A percentile compares a stretch with the other conserved stretches of the same genome.
These are phyloP conservation scores for Pseudomyrmex sp. DNA, from an alignment of 1,140 invertebrate species.

Conservation along the genomic window DNA sequence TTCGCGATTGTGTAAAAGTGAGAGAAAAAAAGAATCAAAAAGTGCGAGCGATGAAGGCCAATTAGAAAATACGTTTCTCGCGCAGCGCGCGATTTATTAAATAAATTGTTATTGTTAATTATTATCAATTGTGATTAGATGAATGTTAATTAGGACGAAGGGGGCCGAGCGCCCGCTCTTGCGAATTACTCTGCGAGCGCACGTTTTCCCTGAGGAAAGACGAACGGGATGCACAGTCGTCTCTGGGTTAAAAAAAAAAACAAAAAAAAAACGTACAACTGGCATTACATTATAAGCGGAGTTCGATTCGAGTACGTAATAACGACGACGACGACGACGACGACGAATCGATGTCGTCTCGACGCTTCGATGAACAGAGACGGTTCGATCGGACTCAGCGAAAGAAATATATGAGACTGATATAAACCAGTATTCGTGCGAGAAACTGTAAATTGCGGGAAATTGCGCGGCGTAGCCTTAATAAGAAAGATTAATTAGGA, in stretches of 20 bases:
- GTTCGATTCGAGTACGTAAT: conserved; percentile 24
- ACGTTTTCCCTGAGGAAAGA: conserved; percentile 46
- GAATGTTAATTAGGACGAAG: conserved; percentile 14
- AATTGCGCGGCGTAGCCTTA: conserved; percentile 82
- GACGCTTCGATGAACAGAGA: not conserved
- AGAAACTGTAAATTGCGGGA: conserved; percentile 77
- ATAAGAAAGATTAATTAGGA: conserved; percentile 77
- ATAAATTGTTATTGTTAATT: conserved; percentile 54
- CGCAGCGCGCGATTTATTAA: conserved; percentile 34
- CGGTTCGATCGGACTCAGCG: conserved; percentile 35
- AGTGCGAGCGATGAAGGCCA: conserved; percentile 1
- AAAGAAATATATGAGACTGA: conserved; percentile 83
- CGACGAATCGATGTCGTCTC: conserved; percentile 23
- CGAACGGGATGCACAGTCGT: conserved; percentile 42
- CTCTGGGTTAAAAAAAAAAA: conserved; percentile 52
- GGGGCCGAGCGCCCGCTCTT: conserved; percentile 12
- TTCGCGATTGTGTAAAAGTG: not conserved
- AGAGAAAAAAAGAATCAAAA: conserved; percentile 19
- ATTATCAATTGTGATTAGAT: conserved; percentile 35
- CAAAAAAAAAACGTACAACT: conserved; percentile 81
- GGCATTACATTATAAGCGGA: conserved; percentile 79
- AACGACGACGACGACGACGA: not conserved
- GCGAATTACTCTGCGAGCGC: conserved; percentile 25
- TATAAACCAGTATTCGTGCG: conserved; percentile 83
- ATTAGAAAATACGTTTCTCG: conserved; percentile 27